phyloP scores from a whole-genome alignment of 2,888 invertebrate genomes.

The Drosophila nigritarsus region DNA sequence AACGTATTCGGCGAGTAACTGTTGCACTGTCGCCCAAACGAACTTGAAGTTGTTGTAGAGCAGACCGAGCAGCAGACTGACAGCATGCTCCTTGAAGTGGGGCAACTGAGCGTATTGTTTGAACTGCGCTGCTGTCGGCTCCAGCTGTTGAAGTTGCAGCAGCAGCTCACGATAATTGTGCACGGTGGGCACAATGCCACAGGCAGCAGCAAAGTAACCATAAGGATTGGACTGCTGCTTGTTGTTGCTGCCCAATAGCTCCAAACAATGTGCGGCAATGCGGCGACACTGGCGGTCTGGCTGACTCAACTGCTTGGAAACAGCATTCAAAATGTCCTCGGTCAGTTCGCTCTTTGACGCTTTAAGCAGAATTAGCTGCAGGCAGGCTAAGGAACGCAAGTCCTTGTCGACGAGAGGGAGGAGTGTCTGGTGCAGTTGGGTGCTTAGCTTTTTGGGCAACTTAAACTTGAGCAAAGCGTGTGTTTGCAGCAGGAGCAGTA shows the following conservation, averaged over 20 bases:
- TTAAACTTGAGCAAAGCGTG: conserved; percentile 52
- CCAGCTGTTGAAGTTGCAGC: conserved; percentile 90
- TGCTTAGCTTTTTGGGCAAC: conserved; percentile 30
- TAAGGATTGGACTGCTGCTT: conserved; percentile 86
- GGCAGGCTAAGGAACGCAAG: conserved; percentile 76
- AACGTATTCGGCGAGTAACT: conserved; percentile 91
- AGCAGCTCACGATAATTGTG: conserved; percentile 93
- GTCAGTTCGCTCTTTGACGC: conserved; percentile 81
- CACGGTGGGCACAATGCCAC: conserved; percentile 89
- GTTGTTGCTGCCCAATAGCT: conserved; percentile 86
- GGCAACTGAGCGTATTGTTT: conserved; percentile 86
- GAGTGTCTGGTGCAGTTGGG: conserved; percentile 38
- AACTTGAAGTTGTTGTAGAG: conserved; percentile 94
- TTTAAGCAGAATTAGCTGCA: conserved; percentile 85
- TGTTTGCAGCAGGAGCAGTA: conserved; percentile 63
- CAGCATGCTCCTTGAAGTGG: conserved; percentile 88
- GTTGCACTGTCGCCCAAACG: conserved; percentile 93
- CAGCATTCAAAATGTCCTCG: conserved; percentile 69
- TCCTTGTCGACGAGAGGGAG: conserved; percentile 67
- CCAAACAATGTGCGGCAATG: conserved; percentile 90
- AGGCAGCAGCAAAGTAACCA: conserved; percentile 89
- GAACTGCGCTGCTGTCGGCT: conserved; percentile 87
- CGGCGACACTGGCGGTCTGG: conserved; percentile 90
- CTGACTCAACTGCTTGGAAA: conserved; percentile 89
- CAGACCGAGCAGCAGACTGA: conserved; percentile 92